Conservation (phyloP, 2,113 vertebrate species). For the crab-eating macaque (Macaca fascicularis) region T2T-MFA8v1.1 NC_088384.1:59463501-59464000, state of each 20-base stretch:
- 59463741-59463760: neutral
- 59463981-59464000: neutral
- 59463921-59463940: neutral
- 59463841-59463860: neutral
- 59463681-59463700: too few species aligned
- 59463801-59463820: neutral
- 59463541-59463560: too few species aligned
- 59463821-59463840: neutral
- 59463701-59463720: neutral
- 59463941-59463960: neutral
- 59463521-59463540: too few species aligned
- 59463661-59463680: too few species aligned
- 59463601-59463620: too few species aligned
- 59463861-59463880: neutral
- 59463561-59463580: too few species aligned
- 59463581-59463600: too few species aligned
- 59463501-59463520: too few species aligned
- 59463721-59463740: neutral
- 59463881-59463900: neutral
- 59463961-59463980: neutral
- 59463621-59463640: too few species aligned
- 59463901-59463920: neutral
- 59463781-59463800: neutral
- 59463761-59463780: neutral
- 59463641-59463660: too few species aligned